A percentile compares a stretch with the other conserved stretches of the same genome.
These are phyloP conservation scores for Ornithorhynchus anatinus DNA, from an alignment of 2,113 vertebrate genomes.

Conservation along the genomic window DNA sequence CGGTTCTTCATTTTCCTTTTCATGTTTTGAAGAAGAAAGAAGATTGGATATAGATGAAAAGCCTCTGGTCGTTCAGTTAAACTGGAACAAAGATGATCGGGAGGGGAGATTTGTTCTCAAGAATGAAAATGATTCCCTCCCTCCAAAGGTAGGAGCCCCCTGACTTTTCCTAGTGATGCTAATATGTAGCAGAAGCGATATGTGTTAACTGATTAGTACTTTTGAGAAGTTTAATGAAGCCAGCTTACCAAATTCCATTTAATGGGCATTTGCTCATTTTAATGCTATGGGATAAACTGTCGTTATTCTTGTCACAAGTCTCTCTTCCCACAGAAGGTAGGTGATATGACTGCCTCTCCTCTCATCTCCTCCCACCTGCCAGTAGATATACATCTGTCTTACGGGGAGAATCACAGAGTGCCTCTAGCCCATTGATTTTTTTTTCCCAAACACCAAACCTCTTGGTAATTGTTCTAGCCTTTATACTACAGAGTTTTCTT, in stretches of 20 bases:
- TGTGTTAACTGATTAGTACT: not conserved
- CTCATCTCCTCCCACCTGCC: no score
- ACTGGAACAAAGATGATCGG: slow-evolving; percentile 98
- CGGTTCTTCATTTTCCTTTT: slow-evolving; percentile 15
- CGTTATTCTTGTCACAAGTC: no score
- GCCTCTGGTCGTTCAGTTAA: slow-evolving; percentile 95
- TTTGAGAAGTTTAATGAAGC: not conserved
- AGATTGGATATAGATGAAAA: slow-evolving; percentile 98
- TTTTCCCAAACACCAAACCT: no score
- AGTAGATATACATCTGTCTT: no score
- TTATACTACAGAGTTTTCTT: no score
- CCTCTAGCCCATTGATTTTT: no score
- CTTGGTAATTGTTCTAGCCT: no score
- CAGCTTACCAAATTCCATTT: not conserved
- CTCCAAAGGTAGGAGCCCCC: slow-evolving; percentile 79
- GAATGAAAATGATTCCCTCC: slow-evolving; percentile 92
- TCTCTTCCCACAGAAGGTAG: no score
- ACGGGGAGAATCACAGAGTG: no score
- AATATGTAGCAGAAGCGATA: not conserved
- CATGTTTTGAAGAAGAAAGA: slow-evolving; percentile 91
- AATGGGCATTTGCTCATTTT: not conserved
- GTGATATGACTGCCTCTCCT: no score
- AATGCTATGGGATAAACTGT: not conserved
- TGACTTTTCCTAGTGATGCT: not conserved
- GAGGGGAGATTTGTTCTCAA: slow-evolving; percentile 98